A percentile compares a stretch with the other conserved stretches of the same genome.
phyloP scores from a whole-genome alignment of 2,888 invertebrate genomes.

The Hesperia comma region DNA sequence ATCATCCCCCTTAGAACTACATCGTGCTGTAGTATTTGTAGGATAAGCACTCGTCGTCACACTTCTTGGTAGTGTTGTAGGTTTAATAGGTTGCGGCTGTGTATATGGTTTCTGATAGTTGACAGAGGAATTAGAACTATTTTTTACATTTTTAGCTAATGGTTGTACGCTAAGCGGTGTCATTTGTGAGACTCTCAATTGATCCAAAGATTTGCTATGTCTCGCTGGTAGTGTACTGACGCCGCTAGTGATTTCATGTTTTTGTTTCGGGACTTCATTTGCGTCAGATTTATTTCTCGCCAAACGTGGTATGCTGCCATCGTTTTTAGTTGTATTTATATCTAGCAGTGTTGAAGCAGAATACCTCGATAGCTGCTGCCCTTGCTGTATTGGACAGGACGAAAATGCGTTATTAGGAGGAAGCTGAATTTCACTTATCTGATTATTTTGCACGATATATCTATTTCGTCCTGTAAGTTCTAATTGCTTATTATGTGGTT shows the following conservation, averaged over 20 bases:
- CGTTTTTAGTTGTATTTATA: constrained; percentile 66
- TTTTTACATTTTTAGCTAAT: constrained; percentile 65
- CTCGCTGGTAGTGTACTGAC: constrained; percentile 86
- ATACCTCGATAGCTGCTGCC: constrained; percentile 81
- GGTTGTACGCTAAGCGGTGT: constrained; percentile 64
- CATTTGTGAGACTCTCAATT: constrained; percentile 85
- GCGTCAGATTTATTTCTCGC: constrained; percentile 63
- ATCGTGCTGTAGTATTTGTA: constrained; percentile 73
- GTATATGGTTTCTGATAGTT: constrained; percentile 77
- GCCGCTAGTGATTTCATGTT: constrained; percentile 75
- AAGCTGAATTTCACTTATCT: constrained; percentile 80
- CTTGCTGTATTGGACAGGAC: constrained; percentile 75
- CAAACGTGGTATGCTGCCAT: constrained; percentile 56
- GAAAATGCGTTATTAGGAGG: constrained; percentile 73
- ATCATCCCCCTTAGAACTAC: constrained; percentile 77
- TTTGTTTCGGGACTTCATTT: constrained; percentile 65
- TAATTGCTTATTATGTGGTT: constrained; percentile 74
- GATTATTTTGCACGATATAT: constrained; percentile 81
- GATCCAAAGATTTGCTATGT: constrained; percentile 93
- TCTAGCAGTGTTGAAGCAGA: constrained; percentile 85
- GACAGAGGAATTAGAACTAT: constrained; percentile 72
- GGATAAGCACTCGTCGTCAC: constrained; percentile 77
- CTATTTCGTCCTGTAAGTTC: constrained; percentile 78
- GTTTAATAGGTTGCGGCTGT: constrained; percentile 72
- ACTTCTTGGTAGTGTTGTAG: constrained; percentile 79